Conservation (phyloP, 1,140 invertebrate species). For the Pygmarrhopalites habei region DNA sequence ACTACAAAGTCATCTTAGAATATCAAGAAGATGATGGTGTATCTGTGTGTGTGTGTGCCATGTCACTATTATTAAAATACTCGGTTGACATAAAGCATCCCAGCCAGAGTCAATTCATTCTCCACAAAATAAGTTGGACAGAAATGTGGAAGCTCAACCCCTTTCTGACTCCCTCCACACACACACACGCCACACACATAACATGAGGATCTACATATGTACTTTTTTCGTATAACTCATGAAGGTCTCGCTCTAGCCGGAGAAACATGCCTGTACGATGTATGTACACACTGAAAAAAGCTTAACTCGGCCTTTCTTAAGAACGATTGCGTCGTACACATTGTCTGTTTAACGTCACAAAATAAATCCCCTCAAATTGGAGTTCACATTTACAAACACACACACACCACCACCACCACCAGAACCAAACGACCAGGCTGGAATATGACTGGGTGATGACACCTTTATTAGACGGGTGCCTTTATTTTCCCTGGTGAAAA, state of each 20-base stretch:
- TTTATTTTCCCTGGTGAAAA: neutral
- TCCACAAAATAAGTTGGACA: neutral
- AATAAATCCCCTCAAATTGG: neutral
- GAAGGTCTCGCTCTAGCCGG: no score
- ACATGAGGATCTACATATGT: neutral
- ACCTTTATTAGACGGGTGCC: slow-evolving; percentile 2
- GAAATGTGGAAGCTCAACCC: no score
- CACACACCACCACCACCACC: neutral
- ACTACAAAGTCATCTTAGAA: no score
- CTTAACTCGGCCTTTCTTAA: no score
- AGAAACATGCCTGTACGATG: no score
- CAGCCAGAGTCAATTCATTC: neutral
- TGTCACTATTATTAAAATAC: slow-evolving; percentile 25
- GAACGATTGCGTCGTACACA: no score
- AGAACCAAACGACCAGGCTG: neutral
- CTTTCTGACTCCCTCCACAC: no score
- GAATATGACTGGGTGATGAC: neutral
- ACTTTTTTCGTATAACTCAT: neutral
- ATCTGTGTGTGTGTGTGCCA: slow-evolving; percentile 19
- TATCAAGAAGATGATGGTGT: slow-evolving; percentile 14
- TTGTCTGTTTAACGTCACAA: no score
- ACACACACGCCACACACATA: no score
- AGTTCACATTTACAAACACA: neutral
- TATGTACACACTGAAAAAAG: no score
- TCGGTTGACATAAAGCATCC: slow-evolving; percentile 8